Conservation (phyloP, 2,113 vertebrate species). For the Chaetodon trifascialis region DNA sequence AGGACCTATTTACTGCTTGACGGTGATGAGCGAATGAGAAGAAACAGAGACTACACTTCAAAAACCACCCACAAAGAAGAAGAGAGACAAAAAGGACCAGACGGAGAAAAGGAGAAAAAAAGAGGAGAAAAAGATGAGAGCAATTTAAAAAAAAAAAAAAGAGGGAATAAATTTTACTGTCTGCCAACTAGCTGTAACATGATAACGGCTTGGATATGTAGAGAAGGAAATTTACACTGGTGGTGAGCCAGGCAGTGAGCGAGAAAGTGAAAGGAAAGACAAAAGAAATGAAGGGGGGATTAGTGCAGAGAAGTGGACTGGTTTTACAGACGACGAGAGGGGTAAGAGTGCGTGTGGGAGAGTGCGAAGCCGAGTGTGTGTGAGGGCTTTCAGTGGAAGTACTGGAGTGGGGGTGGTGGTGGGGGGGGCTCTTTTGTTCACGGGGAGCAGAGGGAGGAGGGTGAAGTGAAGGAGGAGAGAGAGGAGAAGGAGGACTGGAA, state of each 20-base stretch:
- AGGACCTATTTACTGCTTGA: slow-evolving; percentile 69
- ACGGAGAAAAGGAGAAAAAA: not conserved
- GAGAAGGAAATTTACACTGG: slow-evolving; percentile 63
- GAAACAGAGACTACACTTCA: slow-evolving; percentile 60
- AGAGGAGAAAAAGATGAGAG: slow-evolving; percentile 56
- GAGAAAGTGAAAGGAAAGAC: slow-evolving; percentile 54
- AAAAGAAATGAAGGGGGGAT: slow-evolving; percentile 68
- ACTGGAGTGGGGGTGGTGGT: not conserved
- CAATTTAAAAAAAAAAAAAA: slow-evolving; percentile 39
- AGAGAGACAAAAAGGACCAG: slow-evolving; percentile 29
- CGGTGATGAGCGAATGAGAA: slow-evolving; percentile 57
- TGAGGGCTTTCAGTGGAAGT: slow-evolving; percentile 74
- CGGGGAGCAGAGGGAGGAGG: slow-evolving; percentile 63
- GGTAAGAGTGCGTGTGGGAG: slow-evolving; percentile 70
- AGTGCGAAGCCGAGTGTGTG: slow-evolving; percentile 68
- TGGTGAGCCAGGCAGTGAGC: slow-evolving; percentile 44
- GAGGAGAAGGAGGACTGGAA: slow-evolving; percentile 50
- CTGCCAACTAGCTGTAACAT: slow-evolving; percentile 73
- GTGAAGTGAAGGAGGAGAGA: slow-evolving; percentile 42
- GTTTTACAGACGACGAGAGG: slow-evolving; percentile 67
- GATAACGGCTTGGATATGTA: slow-evolving; percentile 72
- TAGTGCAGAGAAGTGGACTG: slow-evolving; percentile 66
- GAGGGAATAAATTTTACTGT: slow-evolving; percentile 68
- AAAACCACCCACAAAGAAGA: slow-evolving; percentile 75
- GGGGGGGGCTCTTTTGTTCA: slow-evolving; percentile 76